A percentile compares a stretch with the other conserved stretches of the same genome.
Evolutionary conservation across 2,113 vertebrate species (phyloP).

Genomic region (Rousettus leschenaultii): DNA sequence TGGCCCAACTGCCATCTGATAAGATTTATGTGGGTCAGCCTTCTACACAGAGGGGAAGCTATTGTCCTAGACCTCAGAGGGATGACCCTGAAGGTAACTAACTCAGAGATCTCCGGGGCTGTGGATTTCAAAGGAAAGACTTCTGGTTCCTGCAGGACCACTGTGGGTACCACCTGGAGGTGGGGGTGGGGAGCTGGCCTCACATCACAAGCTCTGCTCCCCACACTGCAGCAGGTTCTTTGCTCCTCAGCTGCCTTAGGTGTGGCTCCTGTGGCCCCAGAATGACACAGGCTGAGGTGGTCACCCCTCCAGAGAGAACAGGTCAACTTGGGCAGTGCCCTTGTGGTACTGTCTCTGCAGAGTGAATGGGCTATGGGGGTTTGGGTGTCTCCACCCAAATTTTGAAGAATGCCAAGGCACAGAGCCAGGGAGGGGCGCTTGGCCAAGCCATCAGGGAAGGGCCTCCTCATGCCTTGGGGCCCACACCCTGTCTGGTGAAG

Average conservation of each 20-base stretch:
- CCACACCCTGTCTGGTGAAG: not conserved
- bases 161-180: not conserved
- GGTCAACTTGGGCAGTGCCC: rapidly evolving
- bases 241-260: not conserved
- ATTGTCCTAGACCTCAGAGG: not conserved
- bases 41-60: not conserved
- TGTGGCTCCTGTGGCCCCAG: not conserved
- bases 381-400: not conserved
- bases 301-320: not conserved
- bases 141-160: not conserved
- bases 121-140: not conserved
- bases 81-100: not conserved
- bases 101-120: not conserved
- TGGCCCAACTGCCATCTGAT: not conserved
- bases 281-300: not conserved
- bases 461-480: not conserved
- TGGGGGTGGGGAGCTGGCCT: not conserved
- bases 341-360: not conserved
- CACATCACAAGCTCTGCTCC: not conserved
- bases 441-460: not conserved
- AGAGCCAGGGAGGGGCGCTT: not conserved
- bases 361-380: not conserved
- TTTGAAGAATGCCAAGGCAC: not conserved
- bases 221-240: not conserved
- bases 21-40: not conserved